Evolutionary conservation across 2,113 vertebrate genomes (phyloP).

Genomic region (Aspidoscelis tigris): DNA sequence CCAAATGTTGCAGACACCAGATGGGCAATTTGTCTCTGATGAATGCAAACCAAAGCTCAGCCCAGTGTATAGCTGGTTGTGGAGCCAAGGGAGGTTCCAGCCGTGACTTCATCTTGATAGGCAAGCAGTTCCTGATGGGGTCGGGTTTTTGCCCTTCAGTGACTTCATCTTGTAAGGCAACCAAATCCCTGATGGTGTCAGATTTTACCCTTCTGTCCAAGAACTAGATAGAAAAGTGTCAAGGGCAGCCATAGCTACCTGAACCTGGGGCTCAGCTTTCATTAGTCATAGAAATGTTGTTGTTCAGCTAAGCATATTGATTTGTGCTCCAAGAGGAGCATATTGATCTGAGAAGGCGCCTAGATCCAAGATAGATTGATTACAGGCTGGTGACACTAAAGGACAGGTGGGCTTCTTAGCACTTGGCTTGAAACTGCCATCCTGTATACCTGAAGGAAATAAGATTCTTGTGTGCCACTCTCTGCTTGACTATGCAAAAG

Average conservation of each 20-base stretch:
- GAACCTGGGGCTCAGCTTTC: background rate
- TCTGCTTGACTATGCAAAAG: background rate
- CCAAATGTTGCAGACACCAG: slow-evolving; percentile 1
- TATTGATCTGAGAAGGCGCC: slow-evolving; percentile 1
- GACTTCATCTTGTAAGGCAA: background rate
- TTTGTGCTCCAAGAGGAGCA: background rate
- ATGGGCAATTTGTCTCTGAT: background rate
- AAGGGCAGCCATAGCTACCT: background rate
- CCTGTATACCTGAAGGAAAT: background rate
- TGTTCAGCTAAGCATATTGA: background rate
- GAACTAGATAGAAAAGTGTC: background rate
- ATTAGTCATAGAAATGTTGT: background rate
- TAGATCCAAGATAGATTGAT: background rate
- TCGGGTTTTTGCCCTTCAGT: background rate
- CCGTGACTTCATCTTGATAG: background rate
- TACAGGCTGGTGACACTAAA: background rate
- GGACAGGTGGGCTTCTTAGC: background rate
- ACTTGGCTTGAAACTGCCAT: background rate
- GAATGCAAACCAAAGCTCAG: background rate
- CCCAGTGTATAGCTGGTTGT: background rate
- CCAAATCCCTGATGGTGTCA: background rate
- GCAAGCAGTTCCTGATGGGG: background rate
- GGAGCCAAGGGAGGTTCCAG: background rate
- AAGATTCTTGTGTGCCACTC: background rate
- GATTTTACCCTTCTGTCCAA: background rate